Evolutionary conservation across 1,140 invertebrate genomes (phyloP).

Genomic region (Lineus longissimus): DNA sequence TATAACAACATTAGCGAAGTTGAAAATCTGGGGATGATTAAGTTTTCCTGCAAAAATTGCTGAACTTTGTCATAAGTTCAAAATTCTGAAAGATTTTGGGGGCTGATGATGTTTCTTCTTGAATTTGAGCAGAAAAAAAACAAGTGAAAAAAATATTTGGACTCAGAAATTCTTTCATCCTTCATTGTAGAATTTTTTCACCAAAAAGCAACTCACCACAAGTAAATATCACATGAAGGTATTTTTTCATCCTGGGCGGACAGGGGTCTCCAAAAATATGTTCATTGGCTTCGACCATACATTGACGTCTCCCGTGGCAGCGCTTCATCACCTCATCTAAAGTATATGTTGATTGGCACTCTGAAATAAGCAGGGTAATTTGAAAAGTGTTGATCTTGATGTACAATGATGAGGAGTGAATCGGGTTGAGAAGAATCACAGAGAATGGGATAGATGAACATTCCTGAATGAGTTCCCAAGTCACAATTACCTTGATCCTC

Average conservation of each 20-base stretch:
- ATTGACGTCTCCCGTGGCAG: slow-evolving; percentile 82
- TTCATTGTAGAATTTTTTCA: no score
- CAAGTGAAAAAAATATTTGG: no score
- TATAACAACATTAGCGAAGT: no score
- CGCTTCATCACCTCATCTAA: slow-evolving; percentile 83
- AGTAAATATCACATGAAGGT: slow-evolving; percentile 87
- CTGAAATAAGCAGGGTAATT: slow-evolving; percentile 57
- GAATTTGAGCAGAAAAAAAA: no score
- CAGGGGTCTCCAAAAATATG: slow-evolving; percentile 84
- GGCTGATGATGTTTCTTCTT: no score
- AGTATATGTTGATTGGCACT: slow-evolving; percentile 79
- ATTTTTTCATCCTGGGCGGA: slow-evolving; percentile 74
- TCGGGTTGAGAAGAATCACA: neutral
- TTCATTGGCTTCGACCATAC: slow-evolving; percentile 74
- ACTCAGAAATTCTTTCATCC: no score
- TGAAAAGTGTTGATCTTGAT: neutral
- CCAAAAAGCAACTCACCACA: slow-evolving; percentile 72
- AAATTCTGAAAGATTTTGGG: no score
- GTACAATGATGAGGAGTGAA: neutral
- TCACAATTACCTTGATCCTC: slow-evolving; percentile 74
- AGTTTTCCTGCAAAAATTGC: no score
- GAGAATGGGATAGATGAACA: neutral
- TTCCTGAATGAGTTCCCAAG: neutral
- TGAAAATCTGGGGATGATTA: no score
- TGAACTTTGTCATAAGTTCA: no score